Conservation (phyloP, 2,113 vertebrate species). For the Odocoileus hemionus region DNA sequence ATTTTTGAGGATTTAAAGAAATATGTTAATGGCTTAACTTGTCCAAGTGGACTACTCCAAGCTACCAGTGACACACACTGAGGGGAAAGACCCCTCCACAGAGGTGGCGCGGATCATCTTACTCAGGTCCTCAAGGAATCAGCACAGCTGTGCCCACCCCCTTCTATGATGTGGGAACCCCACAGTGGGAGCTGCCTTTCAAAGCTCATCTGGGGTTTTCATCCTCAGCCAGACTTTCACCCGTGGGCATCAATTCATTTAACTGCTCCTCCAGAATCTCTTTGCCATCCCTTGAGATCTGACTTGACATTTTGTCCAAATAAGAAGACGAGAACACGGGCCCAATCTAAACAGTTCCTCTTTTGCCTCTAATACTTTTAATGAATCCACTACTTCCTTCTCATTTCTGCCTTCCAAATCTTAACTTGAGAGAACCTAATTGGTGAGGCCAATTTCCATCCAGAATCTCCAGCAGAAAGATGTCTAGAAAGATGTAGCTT, state of each 20-base stretch:
- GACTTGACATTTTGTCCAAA: neutral
- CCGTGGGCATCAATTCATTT: neutral
- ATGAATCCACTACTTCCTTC: neutral
- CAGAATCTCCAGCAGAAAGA: neutral
- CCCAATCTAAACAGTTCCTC: neutral
- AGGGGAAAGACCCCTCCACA: neutral
- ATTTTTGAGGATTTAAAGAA: neutral
- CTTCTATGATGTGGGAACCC: neutral
- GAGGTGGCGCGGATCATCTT: accelerated
- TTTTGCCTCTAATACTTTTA: neutral
- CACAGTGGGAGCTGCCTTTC: neutral
- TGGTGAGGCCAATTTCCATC: neutral
- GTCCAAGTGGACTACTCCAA: neutral
- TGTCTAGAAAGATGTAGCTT: neutral
- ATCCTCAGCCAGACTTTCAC: neutral
- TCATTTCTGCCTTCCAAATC: neutral
- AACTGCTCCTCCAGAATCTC: neutral
- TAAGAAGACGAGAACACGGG: neutral
- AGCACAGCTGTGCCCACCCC: neutral
- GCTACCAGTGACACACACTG: neutral
- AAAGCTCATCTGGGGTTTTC: neutral
- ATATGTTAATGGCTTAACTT: neutral
- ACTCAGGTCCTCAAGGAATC: neutral
- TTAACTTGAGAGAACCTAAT: neutral
- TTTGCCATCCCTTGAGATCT: neutral